Conservation (phyloP, 2,797 vertebrate genomes). For the Aotus griseimembra region DNA sequence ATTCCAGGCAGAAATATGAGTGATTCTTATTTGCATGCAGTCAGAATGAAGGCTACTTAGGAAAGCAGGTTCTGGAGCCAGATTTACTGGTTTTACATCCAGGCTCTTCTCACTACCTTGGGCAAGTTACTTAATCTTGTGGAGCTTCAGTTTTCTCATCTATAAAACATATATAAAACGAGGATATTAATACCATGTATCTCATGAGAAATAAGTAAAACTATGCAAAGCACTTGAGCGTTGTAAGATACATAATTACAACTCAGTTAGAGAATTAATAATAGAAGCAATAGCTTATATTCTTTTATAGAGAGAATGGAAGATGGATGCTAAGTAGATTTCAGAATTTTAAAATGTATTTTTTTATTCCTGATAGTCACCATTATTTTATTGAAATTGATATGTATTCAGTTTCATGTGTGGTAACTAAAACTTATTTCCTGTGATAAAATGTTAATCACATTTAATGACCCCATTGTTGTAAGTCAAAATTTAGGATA, state of each 20-base stretch:
- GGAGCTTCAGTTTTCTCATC: conserved; percentile 33
- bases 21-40: background rate
- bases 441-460: background rate
- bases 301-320: background rate
- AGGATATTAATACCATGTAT: background rate
- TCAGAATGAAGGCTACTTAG: conserved; percentile 5
- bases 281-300: background rate
- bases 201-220: background rate
- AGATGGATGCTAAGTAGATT: background rate
- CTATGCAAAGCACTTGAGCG: background rate
- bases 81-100: conserved; percentile 21
- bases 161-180: conserved; percentile 27
- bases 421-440: background rate
- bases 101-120: background rate
- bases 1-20: background rate
- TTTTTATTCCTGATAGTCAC: background rate
- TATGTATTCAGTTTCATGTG: background rate
- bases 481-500: background rate
- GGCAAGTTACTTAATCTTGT: conserved; percentile 14
- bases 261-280: background rate
- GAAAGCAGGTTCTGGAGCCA: conserved; percentile 2
- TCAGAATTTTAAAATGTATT: background rate
- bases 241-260: background rate
- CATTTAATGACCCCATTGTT: background rate
- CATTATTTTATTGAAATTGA: background rate